Evolutionary conservation across 2,888 invertebrate genomes (phyloP).

Genomic region (Ophion costatus): DNA sequence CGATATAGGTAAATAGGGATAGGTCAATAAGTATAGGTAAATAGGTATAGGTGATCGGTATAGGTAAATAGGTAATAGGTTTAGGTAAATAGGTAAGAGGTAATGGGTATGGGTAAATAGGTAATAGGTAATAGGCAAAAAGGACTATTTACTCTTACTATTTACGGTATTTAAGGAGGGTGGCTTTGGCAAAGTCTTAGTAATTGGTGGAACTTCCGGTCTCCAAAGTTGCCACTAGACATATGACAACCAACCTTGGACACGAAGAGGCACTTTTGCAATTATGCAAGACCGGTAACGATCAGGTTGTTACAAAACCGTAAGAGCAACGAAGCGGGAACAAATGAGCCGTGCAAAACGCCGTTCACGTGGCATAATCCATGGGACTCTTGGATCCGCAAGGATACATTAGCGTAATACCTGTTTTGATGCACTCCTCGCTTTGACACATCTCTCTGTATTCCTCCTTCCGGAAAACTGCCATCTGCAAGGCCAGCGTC

Average conservation of each 20-base stretch:
- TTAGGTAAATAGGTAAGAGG: no score
- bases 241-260: constrained; percentile 12
- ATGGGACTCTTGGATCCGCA: constrained; percentile 11
- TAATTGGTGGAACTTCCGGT: not conserved
- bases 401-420: constrained; percentile 78
- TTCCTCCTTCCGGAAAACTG: constrained; percentile 76
- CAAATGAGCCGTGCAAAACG: constrained; percentile 4
- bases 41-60: no score
- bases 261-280: constrained; percentile 4
- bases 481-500: constrained; percentile 79
- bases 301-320: not conserved
- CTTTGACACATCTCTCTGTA: constrained; percentile 85
- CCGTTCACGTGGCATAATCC: constrained; percentile 25
- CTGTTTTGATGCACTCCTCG: constrained; percentile 87
- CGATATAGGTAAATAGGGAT: no score
- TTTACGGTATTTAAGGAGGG: no score
- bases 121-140: no score
- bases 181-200: no score
- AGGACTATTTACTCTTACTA: no score
- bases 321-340: not conserved
- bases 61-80: no score
- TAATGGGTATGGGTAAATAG: no score
- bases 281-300: constrained; percentile 18
- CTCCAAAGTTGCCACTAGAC: not conserved
- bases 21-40: no score